These are phyloP conservation scores for Notocelia uddmanniana DNA, from an alignment of 2,888 invertebrate species.

Conservation along the genomic window DNA sequence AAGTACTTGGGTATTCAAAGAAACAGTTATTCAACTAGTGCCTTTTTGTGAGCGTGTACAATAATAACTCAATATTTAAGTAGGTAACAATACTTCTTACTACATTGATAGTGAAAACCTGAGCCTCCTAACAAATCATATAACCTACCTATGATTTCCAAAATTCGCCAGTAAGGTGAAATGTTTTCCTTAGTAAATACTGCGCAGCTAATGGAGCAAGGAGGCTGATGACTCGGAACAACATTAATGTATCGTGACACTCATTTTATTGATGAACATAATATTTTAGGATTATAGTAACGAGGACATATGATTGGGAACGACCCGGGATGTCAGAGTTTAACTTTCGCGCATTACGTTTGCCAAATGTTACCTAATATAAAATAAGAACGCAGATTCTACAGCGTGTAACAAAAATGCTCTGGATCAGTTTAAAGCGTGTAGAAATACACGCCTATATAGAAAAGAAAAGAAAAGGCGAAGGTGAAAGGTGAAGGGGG, in stretches of 20 bases:
- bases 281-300: conserved; percentile 41
- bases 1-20: too few species aligned
- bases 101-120: background rate
- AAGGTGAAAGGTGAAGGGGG: too few species aligned
- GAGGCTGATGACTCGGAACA: conserved; percentile 39
- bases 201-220: conserved; percentile 34
- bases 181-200: conserved; percentile 23
- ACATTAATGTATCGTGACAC: conserved; percentile 44
- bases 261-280: conserved; percentile 44
- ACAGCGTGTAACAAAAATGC: too few species aligned
- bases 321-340: background rate
- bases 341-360: background rate
- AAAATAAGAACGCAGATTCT: background rate
- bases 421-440: too few species aligned
- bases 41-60: too few species aligned
- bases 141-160: background rate
- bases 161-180: conserved; percentile 27
- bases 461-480: too few species aligned
- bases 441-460: too few species aligned
- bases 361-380: background rate
- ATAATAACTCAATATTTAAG: too few species aligned
- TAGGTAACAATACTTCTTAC: too few species aligned
- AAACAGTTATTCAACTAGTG: too few species aligned
- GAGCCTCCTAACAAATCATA: background rate
- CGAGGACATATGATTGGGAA: conserved; percentile 19